Evolutionary conservation across 53 echinoderm and acorn worm species (phyloP), one percentile per base, ranked within the genome.

Genomic region (Antedon mediterranea): DNA sequence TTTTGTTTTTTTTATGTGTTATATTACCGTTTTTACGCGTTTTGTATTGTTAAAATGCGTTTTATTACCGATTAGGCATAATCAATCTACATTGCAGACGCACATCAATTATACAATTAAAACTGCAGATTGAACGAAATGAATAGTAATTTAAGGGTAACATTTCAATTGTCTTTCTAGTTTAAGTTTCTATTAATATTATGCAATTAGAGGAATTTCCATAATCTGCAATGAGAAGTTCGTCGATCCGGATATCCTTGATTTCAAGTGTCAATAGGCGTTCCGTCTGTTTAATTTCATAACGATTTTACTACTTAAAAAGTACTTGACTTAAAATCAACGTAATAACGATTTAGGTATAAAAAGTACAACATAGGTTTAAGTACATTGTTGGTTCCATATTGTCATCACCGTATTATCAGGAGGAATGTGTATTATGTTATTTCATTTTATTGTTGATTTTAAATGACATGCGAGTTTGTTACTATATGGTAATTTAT

Each of bases 261-360:
- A 8, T 57, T 18, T 18, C 57, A 57, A 11, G 57, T 57, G 57
- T 57, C 57, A 57, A 57, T 18, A 57, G 57, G 57, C 57, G 57
- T 57, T 57, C 57, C 57, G 57, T 57, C 57, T 57, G 57, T 57
- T 57, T 57, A 57, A 57, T 57, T 57, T 57, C 57, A 57, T 57
- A 18, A 57, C 23, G n/a, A 13, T 37, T 4, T 37, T 6, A 37
- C 4, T 37, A 37, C 37, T 11, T 37, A 37, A 6, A n/a, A 57
- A 57, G 57, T 57, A 57, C 57, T 11, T 57, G 14, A 18, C 57
- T 57, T 18, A 15, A 23, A 23, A 15, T 57, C 57, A 57, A 26
- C 3, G 57, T 23, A 57, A 57, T 57, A 15, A 26, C 57, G 20
- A 57, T 11, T 8, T 57, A 18, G 23, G 23, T 18, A 57, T 57